Evolutionary conservation across 1,140 invertebrate genomes (phyloP), one percentile per base, ranked within the genome.

Genomic region (Cotesia typhae): DNA sequence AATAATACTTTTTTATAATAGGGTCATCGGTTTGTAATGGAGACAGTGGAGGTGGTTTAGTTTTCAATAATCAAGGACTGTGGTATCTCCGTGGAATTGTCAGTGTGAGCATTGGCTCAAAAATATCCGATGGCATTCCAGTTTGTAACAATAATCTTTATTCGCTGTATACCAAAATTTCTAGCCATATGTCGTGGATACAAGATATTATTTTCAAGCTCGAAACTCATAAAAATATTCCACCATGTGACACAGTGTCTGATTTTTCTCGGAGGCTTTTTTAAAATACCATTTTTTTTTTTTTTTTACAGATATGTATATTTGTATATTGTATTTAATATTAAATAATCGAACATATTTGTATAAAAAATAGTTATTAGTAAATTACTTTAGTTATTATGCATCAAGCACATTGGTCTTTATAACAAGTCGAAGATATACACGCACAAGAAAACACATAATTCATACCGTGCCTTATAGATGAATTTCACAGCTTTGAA

Each of bases 71-170:
- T 7, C 60, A 74, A 37, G 74, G 69, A 35, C 41, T 82, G 0
- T 86, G 81, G 82, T 86, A 84, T 68, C 75, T 87, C 12, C 76
- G 80, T 53, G 85, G 85, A 3, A 82, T 87, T 41, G 85, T 87
- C 6, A 87, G 85, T 52, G 75, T 81, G 53, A 82, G 84, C 9
- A 52, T 85, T 20, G 80, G 81, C 1, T 61, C 71, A 53, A 74
- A 35, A n/a, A 4, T 68, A 36, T 3, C 37, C 1, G 81, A 76
- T 36, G 83, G 75, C 0, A 1, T 4, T 28, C 73, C 63, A 67
- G 59, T 65, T 61, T 87, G 85, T 57, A 66, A 86, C 51, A 82
- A 75, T 72, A 74, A 81, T 35, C 14, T 79, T 0, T 86, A 84
- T 67, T 79, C 85, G 7, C 75, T 87, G n/a, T 87, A 84, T 38